phyloP scores from a whole-genome alignment of 2,888 invertebrate species.

The Ochropleura leucogaster region DNA sequence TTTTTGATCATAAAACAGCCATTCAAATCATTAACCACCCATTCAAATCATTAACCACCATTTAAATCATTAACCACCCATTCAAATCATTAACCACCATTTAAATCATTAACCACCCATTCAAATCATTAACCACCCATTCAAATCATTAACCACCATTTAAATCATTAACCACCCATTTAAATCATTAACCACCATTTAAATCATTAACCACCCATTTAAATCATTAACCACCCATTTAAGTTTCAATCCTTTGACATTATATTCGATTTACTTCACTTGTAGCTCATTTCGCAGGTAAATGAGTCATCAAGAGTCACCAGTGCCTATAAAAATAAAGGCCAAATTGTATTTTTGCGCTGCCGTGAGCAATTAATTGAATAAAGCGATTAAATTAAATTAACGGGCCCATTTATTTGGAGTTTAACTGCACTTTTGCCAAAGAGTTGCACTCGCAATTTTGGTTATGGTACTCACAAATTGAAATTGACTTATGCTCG shows the following conservation, averaged over 20 bases:
- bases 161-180: too few species aligned
- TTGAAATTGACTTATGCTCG: slow-evolving; percentile 61
- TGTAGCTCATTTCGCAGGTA: slow-evolving; percentile 43
- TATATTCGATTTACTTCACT: slow-evolving; percentile 40
- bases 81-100: too few species aligned
- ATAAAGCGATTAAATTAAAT: slow-evolving; percentile 69
- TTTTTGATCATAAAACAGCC: too few species aligned
- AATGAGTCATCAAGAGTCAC: slow-evolving; percentile 63
- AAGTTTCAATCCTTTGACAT: slow-evolving; percentile 32
- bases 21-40: too few species aligned
- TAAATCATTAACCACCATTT: too few species aligned
- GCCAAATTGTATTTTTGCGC: slow-evolving; percentile 63
- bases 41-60: too few species aligned
- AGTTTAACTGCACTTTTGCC: slow-evolving; percentile 65
- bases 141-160: too few species aligned
- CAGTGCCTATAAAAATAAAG: slow-evolving; percentile 59
- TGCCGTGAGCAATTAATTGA: slow-evolving; percentile 62
- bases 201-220: not conserved
- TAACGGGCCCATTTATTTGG: slow-evolving; percentile 65
- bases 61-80: too few species aligned
- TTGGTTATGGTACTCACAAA: slow-evolving; percentile 56
- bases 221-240: slow-evolving; percentile 5
- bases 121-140: slow-evolving; percentile 2
- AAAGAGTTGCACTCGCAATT: slow-evolving; percentile 62
- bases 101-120: not conserved